These are phyloP conservation scores for Liposcelis brunnea DNA, from an alignment of 2,888 invertebrate genomes.

Conservation along the genomic window DNA sequence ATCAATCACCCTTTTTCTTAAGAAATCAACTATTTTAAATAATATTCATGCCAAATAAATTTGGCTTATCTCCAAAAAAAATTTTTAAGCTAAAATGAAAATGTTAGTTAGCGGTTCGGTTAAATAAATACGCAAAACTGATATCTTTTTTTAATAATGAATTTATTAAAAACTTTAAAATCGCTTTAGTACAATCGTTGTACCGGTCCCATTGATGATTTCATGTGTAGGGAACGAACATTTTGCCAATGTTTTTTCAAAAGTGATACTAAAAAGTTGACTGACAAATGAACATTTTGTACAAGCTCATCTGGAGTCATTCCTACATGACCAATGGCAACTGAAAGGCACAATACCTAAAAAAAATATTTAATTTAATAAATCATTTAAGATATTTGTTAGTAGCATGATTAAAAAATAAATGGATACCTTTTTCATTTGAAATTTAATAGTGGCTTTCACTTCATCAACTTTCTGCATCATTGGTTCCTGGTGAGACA, in stretches of 20 bases:
- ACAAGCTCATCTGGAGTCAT: conserved; percentile 94
- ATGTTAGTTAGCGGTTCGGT: too few species aligned
- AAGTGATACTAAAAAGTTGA: conserved; percentile 97
- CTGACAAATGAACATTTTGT: conserved; percentile 88
- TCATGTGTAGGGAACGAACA: conserved; percentile 93
- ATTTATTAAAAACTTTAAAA: too few species aligned
- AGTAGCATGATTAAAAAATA: too few species aligned
- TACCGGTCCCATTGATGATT: conserved; percentile 97
- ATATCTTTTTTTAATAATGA: not conserved
- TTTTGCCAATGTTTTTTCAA: conserved; percentile 99
- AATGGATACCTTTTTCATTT: conserved; percentile 99
- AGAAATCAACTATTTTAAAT: too few species aligned
- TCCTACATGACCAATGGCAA: conserved; percentile 93
- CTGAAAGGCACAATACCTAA: conserved; percentile 89
- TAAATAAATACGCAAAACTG: too few species aligned
- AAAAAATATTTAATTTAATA: conserved; percentile 18
- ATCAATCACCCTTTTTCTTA: too few species aligned
- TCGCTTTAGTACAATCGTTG: conserved; percentile 81
- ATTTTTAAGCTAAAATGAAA: too few species aligned
- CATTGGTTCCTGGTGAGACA: conserved; percentile 96
- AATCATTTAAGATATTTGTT: conserved; percentile 8
- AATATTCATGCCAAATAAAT: too few species aligned
- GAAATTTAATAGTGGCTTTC: conserved; percentile 98
- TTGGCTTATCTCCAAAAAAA: too few species aligned
- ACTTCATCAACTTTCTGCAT: conserved; percentile 92